Evolutionary conservation across 2,113 vertebrate species (phyloP), one percentile per base, ranked within the genome.

Genomic region (Amblyopsis rosae): DNA sequence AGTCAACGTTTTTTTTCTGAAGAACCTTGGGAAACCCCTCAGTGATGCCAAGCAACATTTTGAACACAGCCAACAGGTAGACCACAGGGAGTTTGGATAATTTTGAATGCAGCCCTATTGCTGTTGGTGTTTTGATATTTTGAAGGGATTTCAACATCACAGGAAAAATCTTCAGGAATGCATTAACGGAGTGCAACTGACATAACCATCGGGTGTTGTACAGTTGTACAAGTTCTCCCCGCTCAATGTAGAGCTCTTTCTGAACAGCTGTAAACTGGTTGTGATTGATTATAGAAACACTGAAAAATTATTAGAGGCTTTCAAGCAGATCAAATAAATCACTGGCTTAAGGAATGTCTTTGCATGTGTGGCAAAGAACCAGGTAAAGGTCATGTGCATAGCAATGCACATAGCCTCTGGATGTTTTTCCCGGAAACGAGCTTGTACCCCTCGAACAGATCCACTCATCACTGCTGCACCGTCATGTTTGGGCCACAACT

Each of bases 401-500:
- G 19, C 64, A 68, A 7, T 62, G 58, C 12, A 74, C 64, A 67
- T 56, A 8, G 64, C 65, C n/a, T 62, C 65, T 12, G 65, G 65
- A 45, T 68, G 72, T 15, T 13, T 45, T 4, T 56, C 15, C 17
- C 12, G 12, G n/a, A 60, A 67, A 12, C 12, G 57, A 6, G 72
- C 49, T 26, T 67, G 62, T 10, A 73, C 59, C 12, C 72, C 65
- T 3, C 65, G 16, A 2, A 60, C 58, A 12, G 64, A 10, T 2
- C 71, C 71, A 48, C 64, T 73, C 64, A 73, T 73, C 2, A 73
- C 58, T n/a, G 62, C 11, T 19, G 70, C 53, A 6, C 45, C 70
- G 51, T 66, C 55, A 60, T 19, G 35, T 6, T 41, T 41, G 35
- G 6, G 35, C 49, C 49, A 50, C 13, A 11, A 1, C 6, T 50